phyloP scores from a whole-genome alignment of 2,113 vertebrate species.

The Abramis brama region DNA sequence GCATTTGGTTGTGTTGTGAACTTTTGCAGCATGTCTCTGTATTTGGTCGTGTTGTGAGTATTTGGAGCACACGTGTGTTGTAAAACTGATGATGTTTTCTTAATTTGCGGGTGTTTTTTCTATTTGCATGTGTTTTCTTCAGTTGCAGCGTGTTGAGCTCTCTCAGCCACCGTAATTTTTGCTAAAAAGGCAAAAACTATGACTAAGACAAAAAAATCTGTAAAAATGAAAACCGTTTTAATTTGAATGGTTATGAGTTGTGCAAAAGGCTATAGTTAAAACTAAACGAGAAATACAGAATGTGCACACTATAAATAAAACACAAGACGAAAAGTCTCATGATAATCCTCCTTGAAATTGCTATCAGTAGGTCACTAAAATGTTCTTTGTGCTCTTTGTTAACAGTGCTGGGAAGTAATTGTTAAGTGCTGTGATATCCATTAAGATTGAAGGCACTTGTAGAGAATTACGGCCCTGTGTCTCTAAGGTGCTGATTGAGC shows the following conservation, averaged over 20 bases:
- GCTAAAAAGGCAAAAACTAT: neutral
- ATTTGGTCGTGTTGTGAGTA: no score
- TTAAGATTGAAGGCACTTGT: conserved; percentile 57
- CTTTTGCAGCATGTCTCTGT: no score
- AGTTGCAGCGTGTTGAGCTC: no score
- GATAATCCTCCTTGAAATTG: conserved; percentile 28
- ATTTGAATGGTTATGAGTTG: neutral
- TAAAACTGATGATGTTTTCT: no score
- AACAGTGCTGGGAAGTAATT: conserved; percentile 54
- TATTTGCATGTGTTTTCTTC: no score
- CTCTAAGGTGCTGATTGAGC: conserved; percentile 74
- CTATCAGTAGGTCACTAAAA: conserved; percentile 42
- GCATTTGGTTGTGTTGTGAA: no score
- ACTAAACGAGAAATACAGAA: neutral
- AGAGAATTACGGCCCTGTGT: conserved; percentile 65
- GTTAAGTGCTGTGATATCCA: conserved; percentile 69
- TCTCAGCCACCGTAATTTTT: neutral
- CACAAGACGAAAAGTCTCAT: conserved; percentile 32
- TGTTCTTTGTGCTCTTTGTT: conserved; percentile 40
- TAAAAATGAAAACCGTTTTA: neutral
- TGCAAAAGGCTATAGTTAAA: neutral
- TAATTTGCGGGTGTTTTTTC: no score
- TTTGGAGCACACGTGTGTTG: no score
- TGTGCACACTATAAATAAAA: conserved; percentile 12
- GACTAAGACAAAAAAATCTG: neutral